Percentiles rank a stretch among this genome's conserved stretches.
Conservation (phyloP, 2,888 invertebrate species). For the Mesorhabditis spiculigera region DNA sequence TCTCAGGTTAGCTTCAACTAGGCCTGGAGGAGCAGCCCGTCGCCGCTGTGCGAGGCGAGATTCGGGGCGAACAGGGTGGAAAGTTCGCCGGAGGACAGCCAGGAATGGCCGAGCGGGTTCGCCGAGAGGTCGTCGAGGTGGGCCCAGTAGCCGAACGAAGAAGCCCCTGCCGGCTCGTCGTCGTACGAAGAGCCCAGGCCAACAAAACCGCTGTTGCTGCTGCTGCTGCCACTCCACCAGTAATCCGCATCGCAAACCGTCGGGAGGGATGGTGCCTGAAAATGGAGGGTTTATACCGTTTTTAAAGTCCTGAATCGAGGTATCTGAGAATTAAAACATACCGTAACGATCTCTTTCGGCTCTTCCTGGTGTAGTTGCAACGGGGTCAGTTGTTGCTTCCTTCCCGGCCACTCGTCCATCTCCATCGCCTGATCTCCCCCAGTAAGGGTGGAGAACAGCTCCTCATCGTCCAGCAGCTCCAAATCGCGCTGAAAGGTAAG, state of each 20-base stretch:
- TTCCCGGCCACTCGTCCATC: slow-evolving; percentile 18
- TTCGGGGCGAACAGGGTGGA: not conserved
- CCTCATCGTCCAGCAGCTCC: slow-evolving; percentile 42
- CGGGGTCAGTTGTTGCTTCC: not conserved
- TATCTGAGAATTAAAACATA: too few relatives aligned
- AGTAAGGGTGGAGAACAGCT: slow-evolving; percentile 35
- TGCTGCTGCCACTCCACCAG: too few relatives aligned
- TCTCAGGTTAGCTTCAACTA: slow-evolving; percentile 1
- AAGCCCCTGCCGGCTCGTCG: not conserved
- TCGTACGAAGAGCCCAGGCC: not conserved
- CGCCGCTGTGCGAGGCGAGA: not conserved
- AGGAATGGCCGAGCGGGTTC: not conserved
- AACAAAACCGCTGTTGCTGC: not conserved
- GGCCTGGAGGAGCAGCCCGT: slow-evolving; percentile 1
- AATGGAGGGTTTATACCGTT: too few relatives aligned
- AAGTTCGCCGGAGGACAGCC: slow-evolving; percentile 5
- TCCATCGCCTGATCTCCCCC: slow-evolving; percentile 23
- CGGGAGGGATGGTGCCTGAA: too few relatives aligned
- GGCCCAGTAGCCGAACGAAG: not conserved
- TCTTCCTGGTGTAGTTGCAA: not conserved
- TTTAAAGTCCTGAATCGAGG: too few relatives aligned
- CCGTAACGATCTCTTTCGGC: not conserved
- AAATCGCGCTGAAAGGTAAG: slow-evolving; percentile 34
- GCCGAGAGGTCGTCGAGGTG: slow-evolving; percentile 5
- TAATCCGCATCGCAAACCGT: too few relatives aligned